Evolutionary conservation across 2,797 vertebrate species (phyloP).

Genomic region (Eidolon dupreanum): DNA sequence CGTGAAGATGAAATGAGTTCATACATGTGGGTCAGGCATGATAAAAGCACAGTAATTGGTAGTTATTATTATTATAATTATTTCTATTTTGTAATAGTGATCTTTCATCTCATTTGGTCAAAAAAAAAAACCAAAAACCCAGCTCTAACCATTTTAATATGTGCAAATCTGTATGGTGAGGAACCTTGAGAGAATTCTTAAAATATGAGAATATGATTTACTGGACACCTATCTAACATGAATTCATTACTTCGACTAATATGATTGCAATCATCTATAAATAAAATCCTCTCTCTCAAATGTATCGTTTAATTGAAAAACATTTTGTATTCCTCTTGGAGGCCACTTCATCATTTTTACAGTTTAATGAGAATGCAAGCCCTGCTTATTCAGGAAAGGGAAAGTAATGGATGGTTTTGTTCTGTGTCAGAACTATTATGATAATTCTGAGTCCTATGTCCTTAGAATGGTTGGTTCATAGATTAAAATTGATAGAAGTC

Average conservation of each 20-base stretch:
- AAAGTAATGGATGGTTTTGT: not conserved
- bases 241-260: slow-evolving; percentile 43
- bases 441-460: not conserved
- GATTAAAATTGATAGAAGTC: not conserved
- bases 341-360: slow-evolving; percentile 34
- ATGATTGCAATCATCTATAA: slow-evolving; percentile 22
- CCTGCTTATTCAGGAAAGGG: not conserved
- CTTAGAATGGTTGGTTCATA: slow-evolving; percentile 1
- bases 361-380: slow-evolving; percentile 9
- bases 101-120: not conserved
- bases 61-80: not conserved
- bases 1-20: not conserved
- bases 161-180: not conserved
- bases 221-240: not conserved
- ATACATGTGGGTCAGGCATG: not conserved
- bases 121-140: not conserved
- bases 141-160: slow-evolving; percentile 6
- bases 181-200: not conserved
- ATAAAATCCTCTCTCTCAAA: slow-evolving; percentile 47
- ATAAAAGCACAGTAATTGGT: not conserved
- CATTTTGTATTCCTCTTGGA: slow-evolving; percentile 29
- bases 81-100: not conserved
- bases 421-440: not conserved
- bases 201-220: slow-evolving; percentile 16
- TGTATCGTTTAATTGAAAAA: slow-evolving; percentile 66